These are phyloP conservation scores for Patagioenas fasciata DNA, from an alignment of 2,113 vertebrate genomes.

Conservation along the genomic window DNA sequence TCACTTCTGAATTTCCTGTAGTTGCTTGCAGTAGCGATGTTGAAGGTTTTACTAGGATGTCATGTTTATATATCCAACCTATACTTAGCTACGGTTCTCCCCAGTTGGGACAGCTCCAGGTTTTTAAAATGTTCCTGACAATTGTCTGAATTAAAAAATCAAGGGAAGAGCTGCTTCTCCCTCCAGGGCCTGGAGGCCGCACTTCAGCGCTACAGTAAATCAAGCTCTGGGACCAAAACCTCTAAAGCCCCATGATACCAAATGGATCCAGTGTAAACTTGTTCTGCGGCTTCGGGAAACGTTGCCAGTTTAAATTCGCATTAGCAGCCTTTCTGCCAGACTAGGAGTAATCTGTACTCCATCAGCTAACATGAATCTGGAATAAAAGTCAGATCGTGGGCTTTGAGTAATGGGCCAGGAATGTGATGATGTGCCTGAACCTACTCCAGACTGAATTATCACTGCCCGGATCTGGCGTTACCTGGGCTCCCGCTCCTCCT, in stretches of 20 bases:
- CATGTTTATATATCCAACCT: neutral
- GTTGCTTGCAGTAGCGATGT: neutral
- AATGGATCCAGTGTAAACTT: slow-evolving; percentile 22
- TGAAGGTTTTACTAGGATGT: neutral
- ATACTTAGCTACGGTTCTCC: rapidly evolving
- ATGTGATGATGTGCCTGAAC: neutral
- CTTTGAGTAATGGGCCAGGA: neutral
- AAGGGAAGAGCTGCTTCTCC: neutral
- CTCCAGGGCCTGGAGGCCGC: neutral
- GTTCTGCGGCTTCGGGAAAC: neutral
- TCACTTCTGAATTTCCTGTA: neutral
- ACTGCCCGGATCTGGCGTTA: neutral
- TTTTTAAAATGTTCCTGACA: neutral
- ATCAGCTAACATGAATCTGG: neutral
- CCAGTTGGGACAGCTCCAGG: neutral
- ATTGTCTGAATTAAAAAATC: neutral
- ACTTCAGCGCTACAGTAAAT: neutral
- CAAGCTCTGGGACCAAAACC: neutral
- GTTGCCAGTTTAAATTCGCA: neutral
- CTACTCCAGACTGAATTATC: neutral
- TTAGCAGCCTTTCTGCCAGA: neutral
- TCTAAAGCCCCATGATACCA: neutral
- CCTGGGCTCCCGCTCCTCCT: neutral
- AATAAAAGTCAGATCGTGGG: neutral
- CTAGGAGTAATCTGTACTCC: neutral